Percentiles rank a stretch among this genome's conserved stretches.
Conservation (phyloP, 35 echinoderm and acorn worm species). For the Strongylocentrotus purpuratus region DNA sequence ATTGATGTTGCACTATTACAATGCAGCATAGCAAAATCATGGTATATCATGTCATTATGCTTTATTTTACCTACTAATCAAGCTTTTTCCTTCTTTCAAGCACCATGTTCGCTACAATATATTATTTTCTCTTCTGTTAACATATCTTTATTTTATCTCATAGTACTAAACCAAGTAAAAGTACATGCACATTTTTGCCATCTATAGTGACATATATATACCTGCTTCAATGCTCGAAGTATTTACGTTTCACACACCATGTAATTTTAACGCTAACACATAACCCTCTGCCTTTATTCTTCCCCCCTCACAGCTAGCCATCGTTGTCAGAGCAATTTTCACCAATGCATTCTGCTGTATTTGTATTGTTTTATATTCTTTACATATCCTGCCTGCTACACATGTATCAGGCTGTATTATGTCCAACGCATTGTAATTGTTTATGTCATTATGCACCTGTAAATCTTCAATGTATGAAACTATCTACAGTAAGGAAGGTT, state of each 20-base stretch:
- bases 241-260: neutral
- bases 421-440: neutral
- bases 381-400: neutral
- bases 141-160: no score
- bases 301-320: neutral
- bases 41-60: no score
- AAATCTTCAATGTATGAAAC: no score
- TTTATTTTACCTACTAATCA: no score
- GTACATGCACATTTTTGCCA: no score
- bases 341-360: neutral
- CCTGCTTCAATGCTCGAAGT: neutral
- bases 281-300: neutral
- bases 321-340: neutral
- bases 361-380: neutral
- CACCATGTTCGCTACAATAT: no score
- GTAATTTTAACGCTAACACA: neutral
- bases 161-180: no score
- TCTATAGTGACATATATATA: neutral
- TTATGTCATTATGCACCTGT: neutral
- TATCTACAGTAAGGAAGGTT: no score
- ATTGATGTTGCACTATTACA: no score
- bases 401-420: neutral
- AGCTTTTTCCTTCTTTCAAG: no score
- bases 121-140: no score
- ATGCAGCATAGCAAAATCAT: no score